These are phyloP conservation scores for Trogon surrucura DNA, from an alignment of 2,113 vertebrate genomes.

Conservation along the genomic window DNA sequence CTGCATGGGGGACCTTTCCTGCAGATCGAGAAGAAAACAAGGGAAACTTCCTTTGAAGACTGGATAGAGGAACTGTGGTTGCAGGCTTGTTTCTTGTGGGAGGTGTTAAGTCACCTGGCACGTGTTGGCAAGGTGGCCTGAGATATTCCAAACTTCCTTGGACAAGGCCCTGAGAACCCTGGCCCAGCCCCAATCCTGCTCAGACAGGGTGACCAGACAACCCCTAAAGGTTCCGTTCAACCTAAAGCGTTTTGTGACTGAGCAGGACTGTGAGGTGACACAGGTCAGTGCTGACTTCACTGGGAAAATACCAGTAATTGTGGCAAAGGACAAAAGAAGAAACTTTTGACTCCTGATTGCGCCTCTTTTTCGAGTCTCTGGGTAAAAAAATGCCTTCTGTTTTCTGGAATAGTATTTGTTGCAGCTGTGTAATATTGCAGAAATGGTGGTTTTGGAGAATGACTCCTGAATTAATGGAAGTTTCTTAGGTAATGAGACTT, in stretches of 20 bases:
- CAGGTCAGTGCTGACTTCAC: background rate
- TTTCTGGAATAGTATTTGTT: background rate
- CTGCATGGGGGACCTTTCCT: background rate
- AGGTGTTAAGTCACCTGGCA: no score
- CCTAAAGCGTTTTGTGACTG: background rate
- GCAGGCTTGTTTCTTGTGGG: rapidly evolving
- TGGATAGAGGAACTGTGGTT: no score
- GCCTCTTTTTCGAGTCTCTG: background rate
- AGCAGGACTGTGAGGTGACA: background rate
- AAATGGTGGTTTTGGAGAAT: background rate
- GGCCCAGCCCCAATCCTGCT: background rate
- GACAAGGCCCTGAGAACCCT: no score
- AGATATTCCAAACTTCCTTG: background rate
- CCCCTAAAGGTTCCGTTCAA: background rate
- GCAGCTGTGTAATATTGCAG: background rate
- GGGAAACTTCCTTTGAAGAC: background rate
- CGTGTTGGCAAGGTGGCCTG: background rate
- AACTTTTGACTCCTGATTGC: background rate
- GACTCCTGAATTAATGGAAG: background rate
- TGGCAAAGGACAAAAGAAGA: background rate
- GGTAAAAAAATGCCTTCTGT: background rate
- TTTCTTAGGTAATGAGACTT: background rate
- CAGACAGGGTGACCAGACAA: background rate
- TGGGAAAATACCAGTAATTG: background rate
- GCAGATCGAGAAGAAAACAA: background rate